phyloP scores from a whole-genome alignment of 2,113 vertebrate species.

The Dicaeum eximium region DNA sequence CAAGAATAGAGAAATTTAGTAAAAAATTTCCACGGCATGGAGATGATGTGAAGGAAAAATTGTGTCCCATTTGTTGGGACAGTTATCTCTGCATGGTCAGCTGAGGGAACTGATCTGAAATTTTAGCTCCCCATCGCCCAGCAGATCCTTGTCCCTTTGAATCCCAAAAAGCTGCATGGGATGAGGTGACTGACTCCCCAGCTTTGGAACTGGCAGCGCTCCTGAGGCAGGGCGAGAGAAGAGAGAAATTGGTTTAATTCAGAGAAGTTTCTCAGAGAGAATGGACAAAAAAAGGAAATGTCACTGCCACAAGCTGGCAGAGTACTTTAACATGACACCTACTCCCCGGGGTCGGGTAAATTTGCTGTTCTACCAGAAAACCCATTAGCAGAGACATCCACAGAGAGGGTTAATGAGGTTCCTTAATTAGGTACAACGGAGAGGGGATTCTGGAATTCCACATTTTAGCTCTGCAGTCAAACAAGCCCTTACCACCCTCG shows the following conservation, averaged over 20 bases:
- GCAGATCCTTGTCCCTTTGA: not conserved
- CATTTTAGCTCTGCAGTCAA: not conserved
- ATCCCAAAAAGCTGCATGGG: not conserved
- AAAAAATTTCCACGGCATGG: not conserved
- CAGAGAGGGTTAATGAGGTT: conserved; percentile 43
- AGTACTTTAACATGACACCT: not conserved
- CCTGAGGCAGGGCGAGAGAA: not conserved
- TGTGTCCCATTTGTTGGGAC: not conserved
- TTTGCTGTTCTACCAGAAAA: conserved; percentile 14
- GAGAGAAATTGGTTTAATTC: not conserved
- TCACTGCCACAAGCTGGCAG: not conserved
- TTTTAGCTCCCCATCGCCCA: not conserved
- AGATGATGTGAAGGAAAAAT: not conserved
- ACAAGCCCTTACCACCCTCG: not conserved
- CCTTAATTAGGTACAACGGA: conserved; percentile 25
- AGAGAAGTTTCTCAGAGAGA: not conserved
- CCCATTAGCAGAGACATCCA: conserved; percentile 21
- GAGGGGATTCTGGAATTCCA: not conserved
- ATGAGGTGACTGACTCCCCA: not conserved
- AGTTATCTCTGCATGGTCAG: not conserved
- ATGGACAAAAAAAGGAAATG: not conserved
- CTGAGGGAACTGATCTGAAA: not conserved
- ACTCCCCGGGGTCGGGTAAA: not conserved
- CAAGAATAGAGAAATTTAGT: not conserved
- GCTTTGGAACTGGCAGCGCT: not conserved